phyloP scores from a whole-genome alignment of 2,888 invertebrate species.

The Augochlorella aurata region DNA sequence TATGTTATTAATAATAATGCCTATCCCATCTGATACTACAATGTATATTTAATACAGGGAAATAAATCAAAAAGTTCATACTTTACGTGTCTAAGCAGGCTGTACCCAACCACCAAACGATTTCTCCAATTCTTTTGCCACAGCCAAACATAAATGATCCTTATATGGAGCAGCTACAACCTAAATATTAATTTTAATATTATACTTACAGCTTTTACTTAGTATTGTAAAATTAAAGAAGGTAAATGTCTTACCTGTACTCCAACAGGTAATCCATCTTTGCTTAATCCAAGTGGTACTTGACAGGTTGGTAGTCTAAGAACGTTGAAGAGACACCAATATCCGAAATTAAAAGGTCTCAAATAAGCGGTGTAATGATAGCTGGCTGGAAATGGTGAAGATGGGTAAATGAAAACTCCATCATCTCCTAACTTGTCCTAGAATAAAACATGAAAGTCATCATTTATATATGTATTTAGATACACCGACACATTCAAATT shows the following conservation, averaged over 20 bases:
- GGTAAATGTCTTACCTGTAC: slow-evolving; percentile 84
- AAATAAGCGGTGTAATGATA: slow-evolving; percentile 91
- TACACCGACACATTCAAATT: not conserved
- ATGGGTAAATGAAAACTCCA: slow-evolving; percentile 92
- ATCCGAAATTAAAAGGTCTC: slow-evolving; percentile 91
- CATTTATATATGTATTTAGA: not conserved
- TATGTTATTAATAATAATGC: not conserved
- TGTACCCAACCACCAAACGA: slow-evolving; percentile 89
- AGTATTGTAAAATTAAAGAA: not conserved
- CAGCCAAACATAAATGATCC: slow-evolving; percentile 89
- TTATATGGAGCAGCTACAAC: slow-evolving; percentile 88
- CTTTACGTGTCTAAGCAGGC: slow-evolving; percentile 79
- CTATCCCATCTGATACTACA: not conserved
- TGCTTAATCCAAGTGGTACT: slow-evolving; percentile 90
- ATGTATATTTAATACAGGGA: not conserved
- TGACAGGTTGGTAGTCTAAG: slow-evolving; percentile 92
- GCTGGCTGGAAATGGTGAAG: slow-evolving; percentile 90
- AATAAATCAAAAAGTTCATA: not conserved
- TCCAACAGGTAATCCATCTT: slow-evolving; percentile 89
- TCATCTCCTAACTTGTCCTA: slow-evolving; percentile 88
- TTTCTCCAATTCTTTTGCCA: slow-evolving; percentile 87
- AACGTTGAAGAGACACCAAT: slow-evolving; percentile 93
- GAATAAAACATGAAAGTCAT: slow-evolving; percentile 5
- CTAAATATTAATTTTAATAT: slow-evolving; percentile 59
- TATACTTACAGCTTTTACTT: not conserved